phyloP scores from a whole-genome alignment of 2,888 invertebrate genomes.

The Mactromeris polynyma region DNA sequence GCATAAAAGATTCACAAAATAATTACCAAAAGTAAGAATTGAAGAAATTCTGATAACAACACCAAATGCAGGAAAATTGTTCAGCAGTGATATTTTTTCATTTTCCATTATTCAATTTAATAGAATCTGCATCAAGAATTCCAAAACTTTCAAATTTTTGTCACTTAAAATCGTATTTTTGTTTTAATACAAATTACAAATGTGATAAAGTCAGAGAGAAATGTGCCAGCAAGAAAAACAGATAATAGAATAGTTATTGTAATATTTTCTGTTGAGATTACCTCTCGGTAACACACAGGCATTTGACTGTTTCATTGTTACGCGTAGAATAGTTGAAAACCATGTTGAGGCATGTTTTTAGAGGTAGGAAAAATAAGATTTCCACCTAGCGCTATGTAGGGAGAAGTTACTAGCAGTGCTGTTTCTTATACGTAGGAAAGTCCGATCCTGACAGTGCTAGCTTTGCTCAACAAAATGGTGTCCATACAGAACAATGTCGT shows the following conservation, averaged over 20 bases:
- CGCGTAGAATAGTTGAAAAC: no score
- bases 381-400: no score
- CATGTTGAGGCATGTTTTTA: no score
- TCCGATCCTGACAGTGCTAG: no score
- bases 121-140: slow-evolving; percentile 16
- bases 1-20: background rate
- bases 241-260: background rate
- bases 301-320: no score
- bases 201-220: slow-evolving; percentile 4
- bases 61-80: background rate
- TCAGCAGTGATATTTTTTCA: background rate
- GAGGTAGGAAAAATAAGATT: no score
- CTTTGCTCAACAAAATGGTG: no score
- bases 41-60: background rate
- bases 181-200: slow-evolving; percentile 18
- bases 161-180: slow-evolving; percentile 6
- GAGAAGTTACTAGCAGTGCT: no score
- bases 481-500: no score
- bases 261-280: background rate
- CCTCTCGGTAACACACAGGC: no score
- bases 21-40: background rate
- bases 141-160: background rate
- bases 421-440: no score
- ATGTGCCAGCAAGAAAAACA: background rate
- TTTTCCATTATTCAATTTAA: slow-evolving; percentile 11